phyloP scores from a whole-genome alignment of 2,888 invertebrate genomes.

The Bugula neritina region DNA sequence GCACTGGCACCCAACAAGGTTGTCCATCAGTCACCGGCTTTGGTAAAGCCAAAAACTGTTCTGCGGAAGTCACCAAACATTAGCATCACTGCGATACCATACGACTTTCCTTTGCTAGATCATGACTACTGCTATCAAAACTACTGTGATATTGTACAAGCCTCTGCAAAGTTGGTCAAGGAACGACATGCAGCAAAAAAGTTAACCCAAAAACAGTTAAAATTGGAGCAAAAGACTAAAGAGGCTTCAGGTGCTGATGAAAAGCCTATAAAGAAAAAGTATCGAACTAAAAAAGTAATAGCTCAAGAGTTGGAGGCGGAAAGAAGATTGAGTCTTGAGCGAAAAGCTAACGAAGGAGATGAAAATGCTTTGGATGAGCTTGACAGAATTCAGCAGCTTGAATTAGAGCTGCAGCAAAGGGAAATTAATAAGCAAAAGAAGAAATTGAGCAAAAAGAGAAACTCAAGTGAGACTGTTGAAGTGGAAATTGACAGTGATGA shows the following conservation, averaged over 20 bases:
- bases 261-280: conserved; percentile 10
- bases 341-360: not conserved
- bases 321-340: not conserved
- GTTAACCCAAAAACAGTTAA: not conserved
- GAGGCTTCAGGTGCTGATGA: not conserved
- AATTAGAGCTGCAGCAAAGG: not conserved
- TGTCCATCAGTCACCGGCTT: not conserved
- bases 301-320: conserved; percentile 18
- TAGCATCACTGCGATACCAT: conserved; percentile 5
- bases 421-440: not conserved
- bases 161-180: not conserved
- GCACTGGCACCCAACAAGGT: not conserved
- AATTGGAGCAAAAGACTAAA: not conserved
- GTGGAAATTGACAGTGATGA: conserved; percentile 21
- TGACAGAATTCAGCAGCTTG: not conserved
- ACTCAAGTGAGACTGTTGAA: not conserved
- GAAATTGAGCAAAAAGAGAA: not conserved
- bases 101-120: conserved; percentile 34
- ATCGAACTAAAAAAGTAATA: conserved; percentile 9
- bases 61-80: conserved; percentile 1
- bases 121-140: conserved; percentile 36
- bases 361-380: not conserved
- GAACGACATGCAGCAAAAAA: not conserved
- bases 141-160: conserved; percentile 26
- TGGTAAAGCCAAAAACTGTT: not conserved